These are phyloP conservation scores for Momotus momota DNA, from an alignment of 2,797 vertebrate species.

Conservation along the genomic window DNA sequence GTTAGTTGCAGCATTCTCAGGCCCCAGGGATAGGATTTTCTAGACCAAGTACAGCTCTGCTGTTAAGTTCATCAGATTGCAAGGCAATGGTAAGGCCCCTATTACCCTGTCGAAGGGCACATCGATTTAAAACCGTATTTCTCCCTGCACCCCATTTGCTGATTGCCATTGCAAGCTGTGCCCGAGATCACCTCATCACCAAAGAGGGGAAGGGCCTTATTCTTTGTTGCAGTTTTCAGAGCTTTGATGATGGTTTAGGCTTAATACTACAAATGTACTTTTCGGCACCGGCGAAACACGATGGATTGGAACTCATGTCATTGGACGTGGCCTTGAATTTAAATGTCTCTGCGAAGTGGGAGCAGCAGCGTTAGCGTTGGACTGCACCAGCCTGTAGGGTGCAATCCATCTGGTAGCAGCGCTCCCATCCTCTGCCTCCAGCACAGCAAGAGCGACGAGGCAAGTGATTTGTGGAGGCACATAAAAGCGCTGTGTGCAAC, in stretches of 20 bases:
- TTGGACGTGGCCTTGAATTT: not conserved
- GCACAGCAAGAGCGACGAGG: not conserved
- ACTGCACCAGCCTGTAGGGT: accelerated
- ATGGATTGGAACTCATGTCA: not conserved
- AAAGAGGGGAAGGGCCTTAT: not conserved
- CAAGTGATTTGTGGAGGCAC: not conserved
- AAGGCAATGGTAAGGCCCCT: not conserved
- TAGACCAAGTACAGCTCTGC: not conserved
- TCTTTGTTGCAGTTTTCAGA: not conserved
- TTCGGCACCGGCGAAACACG: not conserved
- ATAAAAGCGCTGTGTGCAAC: accelerated
- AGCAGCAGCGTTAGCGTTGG: accelerated
- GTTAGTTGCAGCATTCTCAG: not conserved
- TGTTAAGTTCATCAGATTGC: not conserved
- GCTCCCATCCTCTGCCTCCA: not conserved
- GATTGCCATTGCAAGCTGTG: not conserved
- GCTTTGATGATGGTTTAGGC: not conserved
- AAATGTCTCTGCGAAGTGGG: accelerated
- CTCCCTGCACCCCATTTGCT: not conserved
- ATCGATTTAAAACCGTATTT: not conserved
- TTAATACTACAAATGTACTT: not conserved
- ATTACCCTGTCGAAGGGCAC: not conserved
- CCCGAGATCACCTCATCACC: not conserved
- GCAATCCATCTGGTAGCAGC: accelerated
- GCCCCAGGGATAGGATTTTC: not conserved